Conservation (phyloP, 2,113 vertebrate species). For the Brachypodius melanocephalos region DNA sequence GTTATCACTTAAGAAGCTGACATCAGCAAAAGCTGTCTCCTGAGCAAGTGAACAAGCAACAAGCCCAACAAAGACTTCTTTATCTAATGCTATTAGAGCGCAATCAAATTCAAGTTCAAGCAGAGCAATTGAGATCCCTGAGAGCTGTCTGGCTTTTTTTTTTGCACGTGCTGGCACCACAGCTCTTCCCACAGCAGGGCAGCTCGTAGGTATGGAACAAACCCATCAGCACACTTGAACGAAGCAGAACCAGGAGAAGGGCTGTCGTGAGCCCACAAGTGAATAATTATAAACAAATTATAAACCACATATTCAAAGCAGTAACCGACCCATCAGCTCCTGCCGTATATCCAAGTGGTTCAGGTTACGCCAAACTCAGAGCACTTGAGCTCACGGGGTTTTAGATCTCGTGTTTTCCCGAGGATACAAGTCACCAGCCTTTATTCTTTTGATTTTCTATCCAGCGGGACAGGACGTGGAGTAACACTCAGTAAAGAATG, state of each 20-base stretch:
- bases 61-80: constrained; percentile 31
- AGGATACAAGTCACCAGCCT: background rate
- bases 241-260: background rate
- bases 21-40: background rate
- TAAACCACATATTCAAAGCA: background rate
- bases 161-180: background rate
- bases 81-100: background rate
- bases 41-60: background rate
- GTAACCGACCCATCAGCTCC: background rate
- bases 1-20: background rate
- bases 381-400: background rate
- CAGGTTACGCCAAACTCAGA: background rate
- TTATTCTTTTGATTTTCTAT: background rate
- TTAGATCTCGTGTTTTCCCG: background rate
- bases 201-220: fast-evolving
- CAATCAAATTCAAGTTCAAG: background rate
- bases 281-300: background rate
- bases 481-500: background rate
- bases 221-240: background rate
- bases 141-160: background rate
- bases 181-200: background rate
- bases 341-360: background rate
- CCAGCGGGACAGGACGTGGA: background rate
- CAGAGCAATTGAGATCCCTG: background rate
- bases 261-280: background rate